These are phyloP conservation scores for Microctonus brassicae DNA, from an alignment of 2,888 invertebrate species.

Conservation along the genomic window DNA sequence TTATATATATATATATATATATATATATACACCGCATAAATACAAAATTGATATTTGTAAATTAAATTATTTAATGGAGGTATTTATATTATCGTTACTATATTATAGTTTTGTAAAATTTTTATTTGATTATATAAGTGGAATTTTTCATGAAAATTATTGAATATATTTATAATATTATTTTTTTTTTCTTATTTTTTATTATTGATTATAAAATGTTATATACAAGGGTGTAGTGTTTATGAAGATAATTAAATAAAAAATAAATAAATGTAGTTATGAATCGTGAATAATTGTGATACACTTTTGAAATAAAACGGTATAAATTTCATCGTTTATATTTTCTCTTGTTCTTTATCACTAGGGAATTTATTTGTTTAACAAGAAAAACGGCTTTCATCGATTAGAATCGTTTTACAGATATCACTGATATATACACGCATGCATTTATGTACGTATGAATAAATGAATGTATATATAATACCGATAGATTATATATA, in stretches of 20 bases:
- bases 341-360: neutral
- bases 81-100: neutral
- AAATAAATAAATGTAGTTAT: neutral
- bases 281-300: conserved; percentile 1
- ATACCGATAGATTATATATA: too few species aligned
- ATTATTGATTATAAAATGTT: neutral
- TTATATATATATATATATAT: too few species aligned
- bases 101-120: neutral
- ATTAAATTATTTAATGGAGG: neutral
- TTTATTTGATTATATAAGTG: neutral
- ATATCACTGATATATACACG: neutral
- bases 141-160: too few species aligned
- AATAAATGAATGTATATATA: too few species aligned
- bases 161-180: too few species aligned
- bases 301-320: neutral
- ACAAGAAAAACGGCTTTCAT: neutral
- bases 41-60: neutral
- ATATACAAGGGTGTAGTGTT: too few species aligned
- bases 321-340: neutral
- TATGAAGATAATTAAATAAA: too few species aligned
- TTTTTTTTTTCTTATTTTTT: neutral
- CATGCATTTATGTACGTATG: neutral
- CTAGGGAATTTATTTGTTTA: conserved; percentile 9
- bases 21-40: too few species aligned
- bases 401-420: conserved; percentile 3